phyloP scores from a whole-genome alignment of 2,797 vertebrate genomes.

The Gymnodraco acuticeps region DNA sequence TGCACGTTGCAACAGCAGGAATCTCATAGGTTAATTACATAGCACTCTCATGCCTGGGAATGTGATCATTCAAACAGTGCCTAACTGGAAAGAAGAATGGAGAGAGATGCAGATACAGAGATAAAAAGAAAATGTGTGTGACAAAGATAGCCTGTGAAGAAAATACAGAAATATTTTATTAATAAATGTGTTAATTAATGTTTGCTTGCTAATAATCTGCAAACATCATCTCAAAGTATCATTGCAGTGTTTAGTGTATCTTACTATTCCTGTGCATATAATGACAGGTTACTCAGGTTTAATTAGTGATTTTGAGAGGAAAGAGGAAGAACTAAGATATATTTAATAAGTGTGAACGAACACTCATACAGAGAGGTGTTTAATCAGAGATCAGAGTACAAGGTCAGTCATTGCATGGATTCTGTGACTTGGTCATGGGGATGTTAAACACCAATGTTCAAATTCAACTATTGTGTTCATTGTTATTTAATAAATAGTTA shows the following conservation, averaged over 20 bases:
- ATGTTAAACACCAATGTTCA: background rate
- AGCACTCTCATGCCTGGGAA: conserved; percentile 82
- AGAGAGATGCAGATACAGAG: conserved; percentile 33
- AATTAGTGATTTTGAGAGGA: background rate
- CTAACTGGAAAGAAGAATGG: conserved; percentile 60
- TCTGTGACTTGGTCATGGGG: conserved; percentile 19
- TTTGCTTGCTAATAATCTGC: conserved; percentile 59
- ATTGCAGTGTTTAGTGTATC: conserved; percentile 34
- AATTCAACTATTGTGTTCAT: no score
- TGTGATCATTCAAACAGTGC: conserved; percentile 83
- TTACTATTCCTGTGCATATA: conserved; percentile 19
- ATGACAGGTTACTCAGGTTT: conserved; percentile 28
- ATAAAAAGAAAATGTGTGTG: conserved; percentile 42
- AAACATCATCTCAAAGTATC: conserved; percentile 46
- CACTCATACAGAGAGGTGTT: background rate
- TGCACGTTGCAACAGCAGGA: conserved; percentile 77
- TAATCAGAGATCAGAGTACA: conserved; percentile 1
- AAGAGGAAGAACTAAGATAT: background rate
- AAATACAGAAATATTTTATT: conserved; percentile 40
- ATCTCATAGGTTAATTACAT: conserved; percentile 83
- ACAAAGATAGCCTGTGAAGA: conserved; percentile 18
- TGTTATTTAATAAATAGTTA: background rate
- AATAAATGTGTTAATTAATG: conserved; percentile 56
- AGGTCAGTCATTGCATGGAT: background rate
- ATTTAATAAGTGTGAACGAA: conserved; percentile 2